Percentiles rank a stretch among this genome's conserved stretches.
phyloP scores from a whole-genome alignment of 2,888 invertebrate species.

The Temnothorax rugatulus region DNA sequence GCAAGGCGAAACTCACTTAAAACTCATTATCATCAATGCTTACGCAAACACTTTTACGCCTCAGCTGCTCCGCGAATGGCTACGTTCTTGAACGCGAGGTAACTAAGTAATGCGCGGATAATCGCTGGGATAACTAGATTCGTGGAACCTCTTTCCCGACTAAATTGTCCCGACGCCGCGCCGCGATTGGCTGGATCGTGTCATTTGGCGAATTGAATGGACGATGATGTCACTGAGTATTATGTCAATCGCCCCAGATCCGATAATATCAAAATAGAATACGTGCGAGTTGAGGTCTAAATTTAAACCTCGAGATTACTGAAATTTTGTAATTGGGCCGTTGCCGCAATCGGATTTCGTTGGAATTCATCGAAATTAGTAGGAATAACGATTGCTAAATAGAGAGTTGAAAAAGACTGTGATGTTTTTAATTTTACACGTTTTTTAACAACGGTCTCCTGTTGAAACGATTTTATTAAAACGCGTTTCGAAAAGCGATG shows the following conservation, averaged over 20 bases:
- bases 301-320: not conserved
- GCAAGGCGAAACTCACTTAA: conserved; percentile 49
- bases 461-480: conserved; percentile 24
- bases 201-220: conserved; percentile 13
- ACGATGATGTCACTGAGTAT: conserved; percentile 12
- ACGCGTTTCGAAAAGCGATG: conserved; percentile 3
- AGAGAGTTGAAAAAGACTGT: not conserved
- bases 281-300: not conserved
- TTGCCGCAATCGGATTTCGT: not conserved
- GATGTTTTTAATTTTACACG: conserved; percentile 27
- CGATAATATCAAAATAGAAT: not conserved
- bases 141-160: conserved; percentile 16
- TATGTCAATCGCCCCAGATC: not conserved
- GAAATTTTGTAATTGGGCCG: not conserved
- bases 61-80: conserved; percentile 2
- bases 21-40: conserved; percentile 45
- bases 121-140: conserved; percentile 36
- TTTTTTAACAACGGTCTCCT: conserved; percentile 8
- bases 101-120: conserved; percentile 18
- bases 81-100: conserved; percentile 27
- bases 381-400: not conserved
- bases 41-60: conserved; percentile 53
- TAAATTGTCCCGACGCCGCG: not conserved
- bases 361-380: not conserved
- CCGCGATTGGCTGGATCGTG: not conserved